Evolutionary conservation across 2,797 vertebrate genomes (phyloP).

Genomic region (Manis javanica): DNA sequence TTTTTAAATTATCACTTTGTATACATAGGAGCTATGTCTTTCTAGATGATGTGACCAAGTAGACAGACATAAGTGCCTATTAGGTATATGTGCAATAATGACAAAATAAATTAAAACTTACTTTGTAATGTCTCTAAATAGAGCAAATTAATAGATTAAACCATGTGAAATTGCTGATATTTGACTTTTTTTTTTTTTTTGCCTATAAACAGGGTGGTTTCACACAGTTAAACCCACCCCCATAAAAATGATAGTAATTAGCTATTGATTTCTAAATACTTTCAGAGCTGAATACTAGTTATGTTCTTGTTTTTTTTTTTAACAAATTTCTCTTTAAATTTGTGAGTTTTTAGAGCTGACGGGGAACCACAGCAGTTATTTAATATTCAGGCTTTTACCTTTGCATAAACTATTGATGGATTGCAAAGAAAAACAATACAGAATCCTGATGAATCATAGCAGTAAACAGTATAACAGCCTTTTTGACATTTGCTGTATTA

Average conservation of each 20-base stretch:
- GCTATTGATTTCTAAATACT: constrained; percentile 35
- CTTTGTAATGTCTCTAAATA: not conserved
- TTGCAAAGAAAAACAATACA: not conserved
- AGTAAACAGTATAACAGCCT: not conserved
- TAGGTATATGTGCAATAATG: not conserved
- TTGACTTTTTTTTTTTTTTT: not conserved
- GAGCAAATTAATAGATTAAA: not conserved
- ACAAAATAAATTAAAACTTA: not conserved
- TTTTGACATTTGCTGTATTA: constrained; percentile 71
- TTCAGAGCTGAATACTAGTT: not conserved
- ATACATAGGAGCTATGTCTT: not conserved
- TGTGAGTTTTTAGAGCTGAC: constrained; percentile 11
- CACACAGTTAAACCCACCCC: not conserved
- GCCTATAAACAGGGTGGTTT: not conserved
- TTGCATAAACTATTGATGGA: not conserved
- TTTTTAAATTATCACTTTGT: not conserved
- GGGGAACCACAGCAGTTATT: not conserved
- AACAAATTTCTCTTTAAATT: constrained; percentile 1
- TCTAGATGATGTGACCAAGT: not conserved
- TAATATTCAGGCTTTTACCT: constrained; percentile 14
- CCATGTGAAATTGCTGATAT: not conserved
- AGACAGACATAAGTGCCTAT: not conserved
- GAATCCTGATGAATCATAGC: not conserved
- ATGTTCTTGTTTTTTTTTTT: not conserved
- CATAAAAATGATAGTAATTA: not conserved